These are phyloP conservation scores for Aldrovandia affinis DNA, from an alignment of 2,797 vertebrate species.

Conservation along the genomic window DNA sequence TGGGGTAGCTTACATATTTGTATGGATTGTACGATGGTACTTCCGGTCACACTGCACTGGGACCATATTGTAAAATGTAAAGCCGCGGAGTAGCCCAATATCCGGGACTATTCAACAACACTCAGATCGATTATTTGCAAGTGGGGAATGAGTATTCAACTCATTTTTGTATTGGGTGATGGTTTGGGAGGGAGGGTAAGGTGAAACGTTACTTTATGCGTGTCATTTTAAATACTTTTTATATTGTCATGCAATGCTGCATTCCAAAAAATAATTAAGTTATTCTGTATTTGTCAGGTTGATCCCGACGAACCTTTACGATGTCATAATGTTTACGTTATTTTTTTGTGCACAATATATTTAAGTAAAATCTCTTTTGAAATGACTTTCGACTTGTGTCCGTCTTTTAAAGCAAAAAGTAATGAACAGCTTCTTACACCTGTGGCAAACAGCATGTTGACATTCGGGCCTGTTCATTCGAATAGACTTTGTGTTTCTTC, in stretches of 20 bases:
- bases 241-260: constrained; percentile 68
- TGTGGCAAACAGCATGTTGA: too few species aligned
- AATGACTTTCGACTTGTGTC: constrained; percentile 45
- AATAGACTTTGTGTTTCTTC: too few species aligned
- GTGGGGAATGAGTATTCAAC: constrained; percentile 16
- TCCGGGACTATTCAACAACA: constrained; percentile 48
- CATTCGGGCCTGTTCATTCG: too few species aligned
- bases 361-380: constrained; percentile 79
- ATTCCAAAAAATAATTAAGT: constrained; percentile 73
- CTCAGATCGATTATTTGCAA: constrained; percentile 63
- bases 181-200: constrained; percentile 3
- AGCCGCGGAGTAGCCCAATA: background rate
- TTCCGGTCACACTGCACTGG: constrained; percentile 72
- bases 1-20: constrained; percentile 21
- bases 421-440: background rate
- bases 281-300: constrained; percentile 75
- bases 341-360: constrained; percentile 74
- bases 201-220: constrained; percentile 56
- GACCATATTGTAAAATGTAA: constrained; percentile 45
- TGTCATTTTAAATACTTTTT: constrained; percentile 60
- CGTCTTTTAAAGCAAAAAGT: background rate
- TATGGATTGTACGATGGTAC: constrained; percentile 64
- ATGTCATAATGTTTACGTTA: constrained; percentile 78
- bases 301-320: constrained; percentile 69
- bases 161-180: constrained; percentile 13